Evolutionary conservation across 2,888 invertebrate genomes (phyloP), one percentile per base, ranked within the genome.

Genomic region (Heliconius ethilla): DNA sequence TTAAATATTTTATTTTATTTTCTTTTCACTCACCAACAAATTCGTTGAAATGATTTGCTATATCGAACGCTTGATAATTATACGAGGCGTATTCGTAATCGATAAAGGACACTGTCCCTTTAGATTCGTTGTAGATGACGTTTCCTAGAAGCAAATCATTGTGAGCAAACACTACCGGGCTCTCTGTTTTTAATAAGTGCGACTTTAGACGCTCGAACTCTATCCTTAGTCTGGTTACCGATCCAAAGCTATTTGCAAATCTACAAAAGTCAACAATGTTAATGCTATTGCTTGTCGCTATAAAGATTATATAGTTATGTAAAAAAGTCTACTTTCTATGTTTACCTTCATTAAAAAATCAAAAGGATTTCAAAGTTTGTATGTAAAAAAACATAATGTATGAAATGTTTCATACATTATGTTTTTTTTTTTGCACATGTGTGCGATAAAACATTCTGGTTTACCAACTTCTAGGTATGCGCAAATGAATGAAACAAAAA

Each of bases 21-120:
- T 40, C 11, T 40, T 3, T 37, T n/a, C 45, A 93, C 94, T 95
- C 92, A 97, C 99, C 99, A 83, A 97, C 98, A 94, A 98, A 99
- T 95, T 99, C 99, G 85, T 97, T 97, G 93, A 99, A 99, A 95
- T 99, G 99, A 94, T 99, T 99, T 74, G 97, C 99, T 89, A 99
- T 98, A 91, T 99, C 99, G 90, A 96, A 99, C 13, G 98, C 98
- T 92, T 98, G 98, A 92, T 97, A 99, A 94, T 99, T 99, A 87
- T 96, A 97, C 80, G 96, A 97, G 27, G 98, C 98, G 92, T 99
- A 99, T 92, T 99, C 99, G 91, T 97, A 99, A 94, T 99, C 99
- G 86, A 99, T 99, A 90, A 99, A 99, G 72, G 97, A 96, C 70
- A 99, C 96, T 78, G 93, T 95, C 83, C 96, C 95, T 83, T 95